Conservation (phyloP, 2,888 invertebrate species). For the Drosophila phalerata region DNA sequence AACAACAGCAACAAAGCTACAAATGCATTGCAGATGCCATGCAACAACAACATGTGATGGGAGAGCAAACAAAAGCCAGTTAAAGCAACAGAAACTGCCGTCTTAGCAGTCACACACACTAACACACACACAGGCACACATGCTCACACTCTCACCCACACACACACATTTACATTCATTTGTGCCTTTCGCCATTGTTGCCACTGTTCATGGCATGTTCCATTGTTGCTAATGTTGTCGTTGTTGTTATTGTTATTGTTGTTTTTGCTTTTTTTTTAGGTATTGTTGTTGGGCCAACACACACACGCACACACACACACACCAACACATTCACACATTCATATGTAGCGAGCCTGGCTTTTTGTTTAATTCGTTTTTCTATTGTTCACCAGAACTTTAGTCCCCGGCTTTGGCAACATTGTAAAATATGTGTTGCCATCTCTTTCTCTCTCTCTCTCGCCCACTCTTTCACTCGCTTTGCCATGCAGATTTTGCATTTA, state of each 20-base stretch:
- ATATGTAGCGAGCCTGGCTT: slow-evolving; percentile 54
- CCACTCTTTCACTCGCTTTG: slow-evolving; percentile 4
- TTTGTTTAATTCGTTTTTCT: slow-evolving; percentile 80
- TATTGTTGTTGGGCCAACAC: slow-evolving; percentile 38
- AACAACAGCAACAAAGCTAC: slow-evolving; percentile 19
- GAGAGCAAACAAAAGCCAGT: slow-evolving; percentile 70
- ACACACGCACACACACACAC: slow-evolving; percentile 11
- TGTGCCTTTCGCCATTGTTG: slow-evolving; percentile 70
- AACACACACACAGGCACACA: slow-evolving; percentile 7
- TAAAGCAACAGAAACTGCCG: slow-evolving; percentile 66
- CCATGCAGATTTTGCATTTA: slow-evolving; percentile 68
- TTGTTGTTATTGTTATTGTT: slow-evolving; percentile 30
- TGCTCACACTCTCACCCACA: slow-evolving; percentile 2
- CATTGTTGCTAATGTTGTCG: slow-evolving; percentile 58
- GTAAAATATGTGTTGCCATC: slow-evolving; percentile 65
- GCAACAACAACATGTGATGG: slow-evolving; percentile 26
- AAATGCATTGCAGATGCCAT: slow-evolving; percentile 29
- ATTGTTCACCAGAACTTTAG: slow-evolving; percentile 80
- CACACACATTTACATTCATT: slow-evolving; percentile 42
- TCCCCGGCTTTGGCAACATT: slow-evolving; percentile 74
- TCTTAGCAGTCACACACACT: slow-evolving; percentile 40
- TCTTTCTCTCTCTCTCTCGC: slow-evolving; percentile 21
- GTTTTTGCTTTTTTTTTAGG: neutral
- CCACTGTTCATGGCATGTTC: slow-evolving; percentile 60
- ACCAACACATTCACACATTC: slow-evolving; percentile 5